Base-by-base conservation (phyloP, 2,113 vertebrate species). In the Nasalis larvatus region DNA sequence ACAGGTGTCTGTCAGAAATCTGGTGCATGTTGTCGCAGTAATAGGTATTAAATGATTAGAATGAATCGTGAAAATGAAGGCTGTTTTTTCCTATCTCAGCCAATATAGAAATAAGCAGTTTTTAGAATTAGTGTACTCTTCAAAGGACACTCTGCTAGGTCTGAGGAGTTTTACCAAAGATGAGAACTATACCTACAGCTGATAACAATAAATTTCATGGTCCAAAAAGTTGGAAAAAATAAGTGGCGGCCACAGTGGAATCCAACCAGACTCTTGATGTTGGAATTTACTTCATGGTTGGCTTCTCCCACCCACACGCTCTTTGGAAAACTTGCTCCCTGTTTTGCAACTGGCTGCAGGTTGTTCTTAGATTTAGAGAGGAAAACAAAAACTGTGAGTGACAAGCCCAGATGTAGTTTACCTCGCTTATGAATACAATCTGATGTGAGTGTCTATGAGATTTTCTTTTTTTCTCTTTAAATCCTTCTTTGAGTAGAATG, bases 361-460 rank as follows among this genome's bases (percentile, higher is more conserved):
- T 97, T 97, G 96, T 98, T 96, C 97, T 97, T 97, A 97, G 95
- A 85, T 88, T 94, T 89, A 49, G 80, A 71, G 3, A 40, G 83
- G 76, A 78, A 97, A 94, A 96, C 92, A 97, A 97, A 97, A 94
- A 35, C 3, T 27, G 11, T 35, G 83, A 97, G 52, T 95, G 96
- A 94, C 95, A 95, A 88, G 95, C 83, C 63, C 95, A 95, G 92
- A 94, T 92, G 97, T 96, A 90, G 90, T 97, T 96, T 56, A 82
- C 87, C 63, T 90, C 16, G 0, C 21, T 54, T 95, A 54, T 98
- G 97, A 97, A 97, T 98, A 56, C 95, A 71, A 90, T 83, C 85
- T 98, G 87, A 98, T 98, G 94, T 1, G 76, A 49, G 7, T 63
- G 25, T 80, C 82, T 87, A 0, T 58, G 68, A 35, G 42, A 45